Conservation (phyloP, 2,113 vertebrate genomes). For the Synodontis membranacea region DNA sequence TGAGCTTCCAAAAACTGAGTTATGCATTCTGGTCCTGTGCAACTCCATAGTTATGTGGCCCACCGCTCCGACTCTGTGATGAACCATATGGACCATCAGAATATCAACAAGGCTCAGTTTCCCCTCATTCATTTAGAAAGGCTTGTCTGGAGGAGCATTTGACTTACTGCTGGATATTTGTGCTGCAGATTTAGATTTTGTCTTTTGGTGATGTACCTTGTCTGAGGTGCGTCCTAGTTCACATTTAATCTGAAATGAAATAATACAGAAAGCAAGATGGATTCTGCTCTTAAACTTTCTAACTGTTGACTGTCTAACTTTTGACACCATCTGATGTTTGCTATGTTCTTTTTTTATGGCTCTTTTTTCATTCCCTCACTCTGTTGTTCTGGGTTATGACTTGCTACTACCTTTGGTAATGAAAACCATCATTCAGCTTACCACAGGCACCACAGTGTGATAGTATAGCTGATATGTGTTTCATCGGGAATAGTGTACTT, state of each 20-base stretch:
- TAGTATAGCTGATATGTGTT: slow-evolving; percentile 36
- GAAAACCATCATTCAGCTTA: slow-evolving; percentile 47
- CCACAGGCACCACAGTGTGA: slow-evolving; percentile 33
- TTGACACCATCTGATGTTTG: slow-evolving; percentile 10
- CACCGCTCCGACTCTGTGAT: slow-evolving; percentile 25
- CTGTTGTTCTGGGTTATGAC: slow-evolving; percentile 30
- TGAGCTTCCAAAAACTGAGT: slow-evolving; percentile 29
- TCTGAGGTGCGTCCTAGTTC: neutral
- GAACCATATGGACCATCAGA: slow-evolving; percentile 43
- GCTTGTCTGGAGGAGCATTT: neutral
- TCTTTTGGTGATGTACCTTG: neutral
- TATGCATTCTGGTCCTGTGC: slow-evolving; percentile 26
- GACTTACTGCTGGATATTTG: neutral
- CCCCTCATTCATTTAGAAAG: slow-evolving; percentile 23
- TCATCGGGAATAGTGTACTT: neutral
- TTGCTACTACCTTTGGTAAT: slow-evolving; percentile 30
- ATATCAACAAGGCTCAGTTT: slow-evolving; percentile 36
- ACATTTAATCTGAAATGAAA: neutral
- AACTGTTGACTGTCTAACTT: neutral
- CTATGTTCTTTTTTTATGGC: slow-evolving; percentile 12
- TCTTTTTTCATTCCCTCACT: slow-evolving; percentile 14
- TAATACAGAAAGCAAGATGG: neutral
- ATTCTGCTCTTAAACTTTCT: slow-evolving; percentile 10
- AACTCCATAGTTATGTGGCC: slow-evolving; percentile 20
- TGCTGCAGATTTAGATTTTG: neutral